phyloP scores from a whole-genome alignment of 2,113 vertebrate species.

The Paramisgurnus dabryanus region DNA sequence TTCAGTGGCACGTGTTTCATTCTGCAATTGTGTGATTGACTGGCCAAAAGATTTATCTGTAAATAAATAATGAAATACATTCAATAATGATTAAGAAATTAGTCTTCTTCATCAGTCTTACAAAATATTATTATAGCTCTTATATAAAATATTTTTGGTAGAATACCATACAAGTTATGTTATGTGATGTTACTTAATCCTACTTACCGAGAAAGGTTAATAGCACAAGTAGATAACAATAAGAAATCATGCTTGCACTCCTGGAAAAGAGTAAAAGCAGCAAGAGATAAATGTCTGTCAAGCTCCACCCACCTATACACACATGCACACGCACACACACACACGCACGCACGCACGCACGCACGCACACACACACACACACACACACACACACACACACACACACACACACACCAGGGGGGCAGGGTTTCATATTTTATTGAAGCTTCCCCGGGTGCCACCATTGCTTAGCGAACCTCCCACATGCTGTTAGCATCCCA shows the following conservation, averaged over 20 bases:
- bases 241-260: neutral
- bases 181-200: neutral
- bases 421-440: too few relatives aligned
- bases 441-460: too few relatives aligned
- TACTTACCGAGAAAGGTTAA: neutral
- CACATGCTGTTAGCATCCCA: too few relatives aligned
- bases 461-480: too few relatives aligned
- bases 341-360: too few relatives aligned
- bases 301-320: neutral
- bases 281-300: neutral
- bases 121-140: neutral
- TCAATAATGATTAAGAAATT: neutral
- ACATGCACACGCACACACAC: too few relatives aligned
- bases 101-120: neutral
- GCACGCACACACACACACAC: too few relatives aligned
- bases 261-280: neutral
- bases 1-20: neutral
- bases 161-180: neutral
- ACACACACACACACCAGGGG: too few relatives aligned
- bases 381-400: too few relatives aligned
- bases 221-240: neutral
- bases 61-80: neutral
- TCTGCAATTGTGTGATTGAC: constrained; percentile 4
- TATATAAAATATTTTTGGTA: neutral
- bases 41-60: constrained; percentile 10